Percentiles rank a stretch among this genome's conserved stretches.
Conservation (phyloP, 2,797 vertebrate species). For the Synaphobranchus kaupii region DNA sequence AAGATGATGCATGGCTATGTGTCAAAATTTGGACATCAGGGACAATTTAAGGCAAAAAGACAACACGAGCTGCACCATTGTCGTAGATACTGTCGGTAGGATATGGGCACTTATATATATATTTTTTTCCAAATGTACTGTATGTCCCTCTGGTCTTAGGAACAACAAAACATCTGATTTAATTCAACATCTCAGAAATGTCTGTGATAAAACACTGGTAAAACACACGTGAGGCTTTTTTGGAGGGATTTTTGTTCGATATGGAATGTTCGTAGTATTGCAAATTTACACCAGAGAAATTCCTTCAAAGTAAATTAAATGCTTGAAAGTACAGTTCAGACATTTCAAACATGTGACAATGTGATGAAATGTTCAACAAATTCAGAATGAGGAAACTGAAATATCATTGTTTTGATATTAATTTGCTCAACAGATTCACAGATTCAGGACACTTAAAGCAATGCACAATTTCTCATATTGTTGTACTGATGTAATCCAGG, state of each 20-base stretch:
- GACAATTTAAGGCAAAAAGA: neutral
- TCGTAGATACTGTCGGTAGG: neutral
- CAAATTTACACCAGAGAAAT: neutral
- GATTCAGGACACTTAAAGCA: too few relatives aligned
- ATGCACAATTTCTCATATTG: too few relatives aligned
- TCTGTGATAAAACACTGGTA: neutral
- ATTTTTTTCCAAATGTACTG: neutral
- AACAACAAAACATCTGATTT: neutral
- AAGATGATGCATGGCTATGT: neutral
- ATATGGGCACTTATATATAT: neutral
- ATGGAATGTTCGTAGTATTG: neutral
- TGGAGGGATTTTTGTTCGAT: neutral
- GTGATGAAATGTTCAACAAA: too few relatives aligned
- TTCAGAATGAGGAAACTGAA: too few relatives aligned
- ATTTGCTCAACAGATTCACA: too few relatives aligned
- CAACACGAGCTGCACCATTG: neutral
- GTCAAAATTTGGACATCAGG: neutral
- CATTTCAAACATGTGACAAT: too few relatives aligned
- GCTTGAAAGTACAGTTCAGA: too few relatives aligned
- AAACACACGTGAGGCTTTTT: neutral
- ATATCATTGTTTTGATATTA: too few relatives aligned
- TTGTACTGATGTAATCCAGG: too few relatives aligned
- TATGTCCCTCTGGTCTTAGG: neutral
- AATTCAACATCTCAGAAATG: neutral
- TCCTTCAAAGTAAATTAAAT: neutral